Evolutionary conservation across 1,140 invertebrate species (phyloP).

Genomic region (Trichonephila clavata): DNA sequence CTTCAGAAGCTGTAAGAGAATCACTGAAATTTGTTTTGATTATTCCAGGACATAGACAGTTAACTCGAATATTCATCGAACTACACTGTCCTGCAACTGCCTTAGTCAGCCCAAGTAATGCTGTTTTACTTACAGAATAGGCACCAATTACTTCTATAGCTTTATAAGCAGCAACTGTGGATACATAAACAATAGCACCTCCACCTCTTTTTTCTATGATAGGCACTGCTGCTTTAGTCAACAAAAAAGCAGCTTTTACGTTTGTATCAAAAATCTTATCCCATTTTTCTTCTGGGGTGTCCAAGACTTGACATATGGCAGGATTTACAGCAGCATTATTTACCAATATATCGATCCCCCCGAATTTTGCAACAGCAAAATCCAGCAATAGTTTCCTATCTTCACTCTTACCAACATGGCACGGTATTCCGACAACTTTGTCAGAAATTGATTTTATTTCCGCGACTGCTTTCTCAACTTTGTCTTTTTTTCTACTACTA

Average conservation of each 20-base stretch:
- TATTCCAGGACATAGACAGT: slow-evolving; percentile 95
- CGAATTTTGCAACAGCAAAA: slow-evolving; percentile 87
- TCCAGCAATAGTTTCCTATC: slow-evolving; percentile 81
- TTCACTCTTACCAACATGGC: slow-evolving; percentile 81
- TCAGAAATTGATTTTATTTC: slow-evolving; percentile 79
- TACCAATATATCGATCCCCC: slow-evolving; percentile 95
- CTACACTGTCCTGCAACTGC: slow-evolving; percentile 84
- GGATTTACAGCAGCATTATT: slow-evolving; percentile 98
- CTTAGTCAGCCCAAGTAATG: slow-evolving; percentile 93
- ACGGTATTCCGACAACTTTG: slow-evolving; percentile 80
- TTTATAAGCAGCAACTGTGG: slow-evolving; percentile 94
- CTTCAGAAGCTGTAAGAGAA: slow-evolving; percentile 79
- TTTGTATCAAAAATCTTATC: slow-evolving; percentile 97
- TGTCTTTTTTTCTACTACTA: slow-evolving; percentile 87
- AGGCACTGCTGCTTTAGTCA: slow-evolving; percentile 93
- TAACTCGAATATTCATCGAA: slow-evolving; percentile 88
- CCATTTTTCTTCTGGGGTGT: slow-evolving; percentile 91
- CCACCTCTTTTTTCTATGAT: slow-evolving; percentile 87
- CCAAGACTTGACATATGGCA: slow-evolving; percentile 87
- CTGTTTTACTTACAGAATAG: slow-evolving; percentile 97
- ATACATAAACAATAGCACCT: slow-evolving; percentile 91
- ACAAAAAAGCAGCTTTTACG: slow-evolving; percentile 92
- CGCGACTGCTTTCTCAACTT: slow-evolving; percentile 81
- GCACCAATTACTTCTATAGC: slow-evolving; percentile 92
- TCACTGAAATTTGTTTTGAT: slow-evolving; percentile 94